These are phyloP conservation scores for Bettongia penicillata DNA, from an alignment of 2,113 vertebrate species.

Conservation along the genomic window DNA sequence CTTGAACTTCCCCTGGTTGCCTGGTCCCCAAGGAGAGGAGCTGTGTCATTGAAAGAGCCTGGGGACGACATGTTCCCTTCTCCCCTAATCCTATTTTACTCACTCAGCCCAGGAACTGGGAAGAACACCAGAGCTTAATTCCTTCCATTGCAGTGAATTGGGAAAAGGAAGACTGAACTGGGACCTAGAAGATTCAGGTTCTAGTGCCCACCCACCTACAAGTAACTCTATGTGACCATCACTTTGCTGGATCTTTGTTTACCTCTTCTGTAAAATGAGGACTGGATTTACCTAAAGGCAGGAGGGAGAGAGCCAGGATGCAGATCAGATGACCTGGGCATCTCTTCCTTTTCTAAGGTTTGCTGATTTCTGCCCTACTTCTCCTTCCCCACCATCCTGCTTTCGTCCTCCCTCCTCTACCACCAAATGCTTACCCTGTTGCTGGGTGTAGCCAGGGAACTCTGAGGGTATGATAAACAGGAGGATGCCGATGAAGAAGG, in stretches of 20 bases:
- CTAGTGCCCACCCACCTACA: neutral
- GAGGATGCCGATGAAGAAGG: slow-evolving; percentile 87
- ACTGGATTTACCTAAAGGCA: neutral
- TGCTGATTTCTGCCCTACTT: rapidly evolving
- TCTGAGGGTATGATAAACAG: slow-evolving; percentile 91
- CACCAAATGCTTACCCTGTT: slow-evolving; percentile 70
- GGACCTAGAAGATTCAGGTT: neutral
- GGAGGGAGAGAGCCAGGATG: neutral
- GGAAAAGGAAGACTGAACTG: neutral
- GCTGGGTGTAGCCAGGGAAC: slow-evolving; percentile 64
- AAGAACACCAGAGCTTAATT: neutral
- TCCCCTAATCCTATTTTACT: neutral
- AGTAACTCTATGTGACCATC: neutral
- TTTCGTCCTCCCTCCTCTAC: neutral
- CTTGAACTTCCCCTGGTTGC: slow-evolving; percentile 69
- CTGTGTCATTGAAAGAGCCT: neutral
- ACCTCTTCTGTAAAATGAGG: neutral
- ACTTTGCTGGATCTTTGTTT: slow-evolving; percentile 15
- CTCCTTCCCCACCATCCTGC: rapidly evolving
- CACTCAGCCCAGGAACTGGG: neutral
- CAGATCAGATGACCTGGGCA: neutral
- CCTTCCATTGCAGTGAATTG: neutral
- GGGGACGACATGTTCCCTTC: neutral
- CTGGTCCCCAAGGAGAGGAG: slow-evolving; percentile 75
- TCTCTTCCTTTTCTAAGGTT: neutral